Conservation (phyloP, 2,113 vertebrate species). For the Odobenus rosmarus region DNA sequence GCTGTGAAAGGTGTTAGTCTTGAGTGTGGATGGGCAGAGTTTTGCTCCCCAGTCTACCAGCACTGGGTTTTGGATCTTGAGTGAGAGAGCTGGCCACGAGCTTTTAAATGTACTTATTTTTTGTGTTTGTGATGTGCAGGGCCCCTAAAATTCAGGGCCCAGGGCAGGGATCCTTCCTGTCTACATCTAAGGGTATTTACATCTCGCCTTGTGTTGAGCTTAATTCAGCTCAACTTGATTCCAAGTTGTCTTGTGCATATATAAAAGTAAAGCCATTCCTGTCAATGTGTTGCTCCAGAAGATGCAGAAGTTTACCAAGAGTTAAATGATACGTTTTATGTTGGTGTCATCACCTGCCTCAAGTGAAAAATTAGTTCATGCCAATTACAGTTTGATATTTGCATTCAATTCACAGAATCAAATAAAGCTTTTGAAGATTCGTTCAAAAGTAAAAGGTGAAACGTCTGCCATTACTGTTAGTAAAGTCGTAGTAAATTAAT, state of each 20-base stretch:
- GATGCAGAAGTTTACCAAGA: constrained; percentile 20
- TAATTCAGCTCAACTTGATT: constrained; percentile 32
- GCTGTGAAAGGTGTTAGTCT: constrained; percentile 29
- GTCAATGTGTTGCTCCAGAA: neutral
- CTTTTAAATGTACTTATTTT: constrained; percentile 27
- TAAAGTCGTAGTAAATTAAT: constrained; percentile 43
- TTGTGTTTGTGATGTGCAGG: neutral
- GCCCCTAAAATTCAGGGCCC: neutral
- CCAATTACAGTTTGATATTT: constrained; percentile 59
- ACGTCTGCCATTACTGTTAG: constrained; percentile 23
- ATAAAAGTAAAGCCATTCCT: constrained; percentile 20
- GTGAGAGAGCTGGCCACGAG: neutral
- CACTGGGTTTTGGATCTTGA: neutral
- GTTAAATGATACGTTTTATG: constrained; percentile 10
- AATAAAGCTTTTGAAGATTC: constrained; percentile 38
- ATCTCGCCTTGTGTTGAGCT: neutral
- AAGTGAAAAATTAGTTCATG: constrained; percentile 40
- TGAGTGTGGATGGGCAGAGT: neutral
- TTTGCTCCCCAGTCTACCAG: neutral
- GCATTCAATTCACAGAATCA: constrained; percentile 1
- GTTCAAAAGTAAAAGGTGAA: constrained; percentile 39
- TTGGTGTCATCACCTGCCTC: neutral
- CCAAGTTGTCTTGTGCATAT: constrained; percentile 10
- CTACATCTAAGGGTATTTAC: constrained; percentile 44
- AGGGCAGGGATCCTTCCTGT: neutral